These are phyloP conservation scores for Agrochola lychnidis DNA, from an alignment of 2,888 invertebrate species.

Conservation along the genomic window DNA sequence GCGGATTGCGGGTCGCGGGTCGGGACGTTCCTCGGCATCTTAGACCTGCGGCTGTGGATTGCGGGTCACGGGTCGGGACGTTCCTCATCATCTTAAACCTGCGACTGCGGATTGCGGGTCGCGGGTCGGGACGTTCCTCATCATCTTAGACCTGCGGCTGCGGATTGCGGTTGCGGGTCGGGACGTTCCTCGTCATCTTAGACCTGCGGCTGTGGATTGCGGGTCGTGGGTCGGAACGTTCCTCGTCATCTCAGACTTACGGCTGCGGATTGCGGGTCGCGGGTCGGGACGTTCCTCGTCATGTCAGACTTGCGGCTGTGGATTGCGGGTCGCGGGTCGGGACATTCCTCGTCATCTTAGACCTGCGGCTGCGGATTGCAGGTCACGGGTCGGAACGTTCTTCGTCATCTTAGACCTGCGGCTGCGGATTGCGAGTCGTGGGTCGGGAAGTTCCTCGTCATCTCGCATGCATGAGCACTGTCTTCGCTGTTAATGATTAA, in stretches of 20 bases:
- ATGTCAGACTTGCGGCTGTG: background rate
- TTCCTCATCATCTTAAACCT: background rate
- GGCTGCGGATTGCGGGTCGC: background rate
- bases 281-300: background rate
- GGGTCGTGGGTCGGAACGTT: background rate
- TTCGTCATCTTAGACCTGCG: background rate
- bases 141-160: background rate
- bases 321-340: background rate
- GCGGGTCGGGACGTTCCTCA: background rate
- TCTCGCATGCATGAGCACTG: conserved; percentile 23
- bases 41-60: background rate
- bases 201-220: background rate
- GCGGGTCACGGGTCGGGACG: background rate
- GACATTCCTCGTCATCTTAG: background rate
- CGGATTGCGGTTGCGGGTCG: background rate
- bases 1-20: background rate
- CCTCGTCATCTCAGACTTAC: background rate
- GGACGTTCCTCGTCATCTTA: background rate
- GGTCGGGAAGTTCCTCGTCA: background rate
- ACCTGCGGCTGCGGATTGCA: background rate
- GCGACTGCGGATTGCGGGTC: background rate
- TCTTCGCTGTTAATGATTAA: background rate
- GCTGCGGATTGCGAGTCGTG: background rate
- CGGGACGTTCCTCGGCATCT: background rate
- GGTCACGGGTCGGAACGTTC: background rate